Evolutionary conservation across 2,888 invertebrate species (phyloP).

Genomic region (Nowickia ferox): DNA sequence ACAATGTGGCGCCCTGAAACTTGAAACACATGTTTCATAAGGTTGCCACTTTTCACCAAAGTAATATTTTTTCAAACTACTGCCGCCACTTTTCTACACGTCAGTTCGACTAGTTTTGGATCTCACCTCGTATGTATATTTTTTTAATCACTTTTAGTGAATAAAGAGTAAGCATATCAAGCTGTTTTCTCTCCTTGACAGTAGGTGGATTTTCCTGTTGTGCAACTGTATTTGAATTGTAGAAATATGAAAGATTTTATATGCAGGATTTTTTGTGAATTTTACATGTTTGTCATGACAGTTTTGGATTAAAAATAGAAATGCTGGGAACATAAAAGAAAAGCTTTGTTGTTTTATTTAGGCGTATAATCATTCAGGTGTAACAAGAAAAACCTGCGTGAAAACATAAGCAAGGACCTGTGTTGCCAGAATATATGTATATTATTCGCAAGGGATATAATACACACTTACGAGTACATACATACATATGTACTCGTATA

Average conservation of each 20-base stretch:
- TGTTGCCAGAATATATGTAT: neutral
- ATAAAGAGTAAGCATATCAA: neutral
- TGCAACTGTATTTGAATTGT: conserved; percentile 11
- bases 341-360: conserved; percentile 32
- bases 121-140: too few species aligned
- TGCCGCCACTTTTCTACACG: too few species aligned
- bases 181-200: neutral
- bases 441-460: too few species aligned
- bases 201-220: neutral
- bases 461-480: too few species aligned
- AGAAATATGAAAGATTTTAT: conserved; percentile 3
- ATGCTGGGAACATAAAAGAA: neutral
- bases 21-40: too few species aligned
- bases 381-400: neutral
- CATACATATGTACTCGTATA: too few species aligned
- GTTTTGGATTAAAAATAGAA: neutral
- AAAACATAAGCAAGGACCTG: too few species aligned
- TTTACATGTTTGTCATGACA: conserved; percentile 26
- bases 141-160: neutral
- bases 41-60: too few species aligned
- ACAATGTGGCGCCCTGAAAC: too few species aligned
- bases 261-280: conserved; percentile 25
- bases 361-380: conserved; percentile 49
- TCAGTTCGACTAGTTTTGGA: too few species aligned
- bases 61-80: too few species aligned